phyloP scores from a whole-genome alignment of 2,113 vertebrate genomes.

The Triplophysa dalaica region DNA sequence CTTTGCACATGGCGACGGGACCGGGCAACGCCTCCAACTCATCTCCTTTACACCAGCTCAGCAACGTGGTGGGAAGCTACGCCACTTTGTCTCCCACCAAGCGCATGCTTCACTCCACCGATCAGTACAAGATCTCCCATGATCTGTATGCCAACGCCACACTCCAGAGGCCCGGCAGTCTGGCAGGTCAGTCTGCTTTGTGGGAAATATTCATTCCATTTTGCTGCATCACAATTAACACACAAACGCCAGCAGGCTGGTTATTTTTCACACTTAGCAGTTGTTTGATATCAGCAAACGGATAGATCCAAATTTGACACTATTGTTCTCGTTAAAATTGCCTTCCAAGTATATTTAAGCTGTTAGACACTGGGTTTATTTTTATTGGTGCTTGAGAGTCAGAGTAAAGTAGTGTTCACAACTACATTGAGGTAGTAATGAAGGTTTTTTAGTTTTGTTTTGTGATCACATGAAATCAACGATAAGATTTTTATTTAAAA shows the following conservation, averaged over 20 bases:
- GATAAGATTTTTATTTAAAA: too few relatives aligned
- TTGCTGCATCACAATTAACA: not conserved
- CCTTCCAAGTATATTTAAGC: not conserved
- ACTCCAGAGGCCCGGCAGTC: conserved; percentile 94
- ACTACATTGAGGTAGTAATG: too few relatives aligned
- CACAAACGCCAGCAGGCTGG: not conserved
- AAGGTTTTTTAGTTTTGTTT: too few relatives aligned
- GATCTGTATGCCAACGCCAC: conserved; percentile 95
- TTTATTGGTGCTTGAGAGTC: too few relatives aligned
- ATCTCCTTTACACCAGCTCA: conserved; percentile 92
- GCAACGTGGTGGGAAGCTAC: conserved; percentile 90
- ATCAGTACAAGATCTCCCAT: conserved; percentile 93
- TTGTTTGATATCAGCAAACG: not conserved
- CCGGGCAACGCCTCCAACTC: conserved; percentile 75
- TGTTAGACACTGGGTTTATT: too few relatives aligned
- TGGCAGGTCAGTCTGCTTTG: conserved; percentile 82
- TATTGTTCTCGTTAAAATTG: not conserved
- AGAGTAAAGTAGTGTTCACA: too few relatives aligned
- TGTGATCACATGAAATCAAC: too few relatives aligned
- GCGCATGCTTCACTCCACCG: conserved; percentile 87
- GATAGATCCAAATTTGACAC: not conserved
- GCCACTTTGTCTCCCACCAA: conserved; percentile 96
- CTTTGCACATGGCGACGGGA: conserved; percentile 76
- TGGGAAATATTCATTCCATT: conserved; percentile 21
- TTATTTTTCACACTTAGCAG: conserved; percentile 10